phyloP scores from a whole-genome alignment of 30 jellyfish, hydroid and myxozoan species.

The Pelagia noctiluca region DNA sequence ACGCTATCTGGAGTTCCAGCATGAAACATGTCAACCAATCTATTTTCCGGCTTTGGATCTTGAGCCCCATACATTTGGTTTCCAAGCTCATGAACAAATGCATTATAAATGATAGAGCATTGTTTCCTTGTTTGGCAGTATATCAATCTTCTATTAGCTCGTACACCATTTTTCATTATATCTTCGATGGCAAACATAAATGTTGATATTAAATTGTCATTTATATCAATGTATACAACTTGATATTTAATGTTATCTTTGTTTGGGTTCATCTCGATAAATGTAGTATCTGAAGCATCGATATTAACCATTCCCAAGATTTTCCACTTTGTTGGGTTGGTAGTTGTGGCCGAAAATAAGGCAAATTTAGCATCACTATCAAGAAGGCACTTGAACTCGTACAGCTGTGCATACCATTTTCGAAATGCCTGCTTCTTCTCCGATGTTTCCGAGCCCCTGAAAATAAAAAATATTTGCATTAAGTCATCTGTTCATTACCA shows the following conservation, averaged over 20 bases:
- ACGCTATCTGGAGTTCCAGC: constrained; percentile 46
- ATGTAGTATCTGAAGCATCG: not conserved
- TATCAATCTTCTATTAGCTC: not conserved
- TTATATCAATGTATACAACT: constrained; percentile 5
- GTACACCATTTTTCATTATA: not conserved
- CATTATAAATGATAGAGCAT: constrained; percentile 11
- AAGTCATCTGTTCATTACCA: no score
- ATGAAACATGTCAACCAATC: constrained; percentile 46
- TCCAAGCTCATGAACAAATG: constrained; percentile 12
- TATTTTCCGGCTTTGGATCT: not conserved
- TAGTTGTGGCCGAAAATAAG: constrained; percentile 51
- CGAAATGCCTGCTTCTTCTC: no score
- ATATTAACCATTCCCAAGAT: not conserved
- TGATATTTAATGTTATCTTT: constrained; percentile 12
- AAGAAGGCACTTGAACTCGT: no score
- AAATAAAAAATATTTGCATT: no score
- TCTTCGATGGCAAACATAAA: not conserved
- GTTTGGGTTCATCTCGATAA: constrained; percentile 16
- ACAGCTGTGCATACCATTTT: no score
- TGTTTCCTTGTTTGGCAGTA: constrained; percentile 50
- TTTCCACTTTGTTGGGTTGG: constrained; percentile 22
- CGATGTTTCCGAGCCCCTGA: no score
- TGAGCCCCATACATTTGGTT: not conserved
- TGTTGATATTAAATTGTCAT: not conserved
- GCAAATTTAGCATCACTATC: no score